Evolutionary conservation across 1,140 invertebrate species (phyloP).

Genomic region (Bombus difficillimus): DNA sequence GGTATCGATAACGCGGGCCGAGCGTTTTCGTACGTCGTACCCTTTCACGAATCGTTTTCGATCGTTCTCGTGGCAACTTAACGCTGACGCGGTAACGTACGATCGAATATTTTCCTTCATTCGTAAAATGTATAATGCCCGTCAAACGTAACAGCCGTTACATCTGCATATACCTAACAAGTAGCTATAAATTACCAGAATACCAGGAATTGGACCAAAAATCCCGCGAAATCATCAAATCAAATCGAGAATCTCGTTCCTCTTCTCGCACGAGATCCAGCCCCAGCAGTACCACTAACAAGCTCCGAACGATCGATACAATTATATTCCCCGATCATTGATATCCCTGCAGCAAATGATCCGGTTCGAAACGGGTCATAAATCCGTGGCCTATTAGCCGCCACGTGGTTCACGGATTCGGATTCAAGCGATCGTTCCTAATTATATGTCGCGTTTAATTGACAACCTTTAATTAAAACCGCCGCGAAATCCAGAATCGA

Average conservation of each 20-base stretch:
- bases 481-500: slow-evolving; percentile 9
- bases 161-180: background rate
- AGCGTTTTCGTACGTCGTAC: too few relatives aligned
- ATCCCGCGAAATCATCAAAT: background rate
- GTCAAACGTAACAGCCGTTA: background rate
- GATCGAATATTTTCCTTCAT: too few relatives aligned
- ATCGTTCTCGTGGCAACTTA: background rate
- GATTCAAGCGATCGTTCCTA: slow-evolving; percentile 26
- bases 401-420: slow-evolving; percentile 4
- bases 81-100: background rate
- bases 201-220: background rate
- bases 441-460: slow-evolving; percentile 50
- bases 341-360: slow-evolving; percentile 16
- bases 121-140: too few relatives aligned
- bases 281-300: background rate
- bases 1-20: background rate
- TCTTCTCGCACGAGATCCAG: background rate
- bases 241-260: too few relatives aligned
- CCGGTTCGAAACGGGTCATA: slow-evolving; percentile 18
- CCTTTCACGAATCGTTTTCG: background rate
- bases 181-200: background rate
- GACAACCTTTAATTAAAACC: slow-evolving; percentile 43
- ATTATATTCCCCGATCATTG: slow-evolving; percentile 18
- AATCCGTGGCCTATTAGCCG: slow-evolving; percentile 37
- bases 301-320: background rate